phyloP scores from a whole-genome alignment of 2,797 vertebrate genomes.

The Graptemys geographica region DNA sequence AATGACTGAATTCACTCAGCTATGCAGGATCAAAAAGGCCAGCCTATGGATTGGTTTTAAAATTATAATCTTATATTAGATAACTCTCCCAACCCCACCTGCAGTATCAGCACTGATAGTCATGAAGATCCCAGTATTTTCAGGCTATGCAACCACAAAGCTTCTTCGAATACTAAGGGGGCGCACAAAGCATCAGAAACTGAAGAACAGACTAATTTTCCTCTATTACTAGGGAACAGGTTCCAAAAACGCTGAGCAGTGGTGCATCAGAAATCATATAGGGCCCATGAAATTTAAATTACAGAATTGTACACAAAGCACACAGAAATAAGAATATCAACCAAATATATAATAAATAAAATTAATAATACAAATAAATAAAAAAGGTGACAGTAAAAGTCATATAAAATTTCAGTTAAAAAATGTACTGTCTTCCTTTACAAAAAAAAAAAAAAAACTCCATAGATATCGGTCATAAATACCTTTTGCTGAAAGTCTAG shows the following conservation, averaged over 20 bases:
- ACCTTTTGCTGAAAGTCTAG: background rate
- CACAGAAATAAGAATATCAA: background rate
- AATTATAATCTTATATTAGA: background rate
- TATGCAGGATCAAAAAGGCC: background rate
- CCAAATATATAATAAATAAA: background rate
- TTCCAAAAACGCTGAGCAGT: background rate
- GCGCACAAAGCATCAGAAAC: background rate
- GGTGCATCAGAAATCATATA: background rate
- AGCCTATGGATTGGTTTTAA: background rate
- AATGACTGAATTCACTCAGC: background rate
- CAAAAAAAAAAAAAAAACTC: background rate
- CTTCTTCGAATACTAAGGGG: background rate
- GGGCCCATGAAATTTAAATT: background rate
- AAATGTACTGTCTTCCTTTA: background rate
- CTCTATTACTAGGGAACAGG: background rate
- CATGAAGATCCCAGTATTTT: background rate
- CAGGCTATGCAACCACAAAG: background rate
- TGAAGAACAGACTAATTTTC: background rate
- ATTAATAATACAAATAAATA: background rate
- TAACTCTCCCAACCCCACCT: background rate
- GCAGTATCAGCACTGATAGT: background rate
- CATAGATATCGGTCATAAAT: background rate
- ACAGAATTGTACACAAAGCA: background rate
- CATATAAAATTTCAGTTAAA: accelerated
- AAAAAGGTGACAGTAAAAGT: background rate